phyloP scores from a whole-genome alignment of 64 coral and sea anemone species.

The Montipora efflorescens region DNA sequence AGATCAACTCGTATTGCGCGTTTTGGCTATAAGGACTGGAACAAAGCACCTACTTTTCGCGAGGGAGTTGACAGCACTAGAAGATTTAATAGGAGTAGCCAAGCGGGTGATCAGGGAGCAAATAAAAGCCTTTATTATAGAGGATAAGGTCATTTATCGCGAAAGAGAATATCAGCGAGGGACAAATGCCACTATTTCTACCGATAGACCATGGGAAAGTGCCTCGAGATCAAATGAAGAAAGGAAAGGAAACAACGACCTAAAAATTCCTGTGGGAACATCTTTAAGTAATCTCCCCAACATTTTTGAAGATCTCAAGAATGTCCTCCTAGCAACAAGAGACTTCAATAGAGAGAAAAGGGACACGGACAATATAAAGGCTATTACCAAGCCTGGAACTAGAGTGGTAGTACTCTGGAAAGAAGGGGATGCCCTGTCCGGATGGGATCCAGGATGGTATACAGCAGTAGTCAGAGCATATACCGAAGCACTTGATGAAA shows the following conservation, averaged over 20 bases:
- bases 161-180: neutral
- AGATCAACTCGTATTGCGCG: slow-evolving; percentile 12
- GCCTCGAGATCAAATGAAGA: neutral
- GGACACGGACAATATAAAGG: neutral
- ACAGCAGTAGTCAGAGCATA: neutral
- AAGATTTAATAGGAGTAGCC: slow-evolving; percentile 3
- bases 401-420: neutral
- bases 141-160: neutral
- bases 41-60: neutral
- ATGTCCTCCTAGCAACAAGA: neutral
- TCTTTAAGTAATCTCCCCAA: neutral
- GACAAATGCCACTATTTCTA: neutral
- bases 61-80: neutral
- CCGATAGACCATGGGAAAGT: neutral
- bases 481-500: neutral
- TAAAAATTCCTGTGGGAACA: neutral
- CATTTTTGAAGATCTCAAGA: neutral
- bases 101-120: neutral
- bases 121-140: neutral
- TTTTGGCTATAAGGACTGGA: neutral
- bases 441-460: slow-evolving; percentile 2
- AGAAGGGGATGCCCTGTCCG: neutral
- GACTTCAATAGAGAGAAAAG: neutral
- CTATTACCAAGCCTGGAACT: neutral
- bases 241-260: neutral